Evolutionary conservation across 2,113 vertebrate genomes (phyloP).

Genomic region (Sterrhoptilus dennistouni): DNA sequence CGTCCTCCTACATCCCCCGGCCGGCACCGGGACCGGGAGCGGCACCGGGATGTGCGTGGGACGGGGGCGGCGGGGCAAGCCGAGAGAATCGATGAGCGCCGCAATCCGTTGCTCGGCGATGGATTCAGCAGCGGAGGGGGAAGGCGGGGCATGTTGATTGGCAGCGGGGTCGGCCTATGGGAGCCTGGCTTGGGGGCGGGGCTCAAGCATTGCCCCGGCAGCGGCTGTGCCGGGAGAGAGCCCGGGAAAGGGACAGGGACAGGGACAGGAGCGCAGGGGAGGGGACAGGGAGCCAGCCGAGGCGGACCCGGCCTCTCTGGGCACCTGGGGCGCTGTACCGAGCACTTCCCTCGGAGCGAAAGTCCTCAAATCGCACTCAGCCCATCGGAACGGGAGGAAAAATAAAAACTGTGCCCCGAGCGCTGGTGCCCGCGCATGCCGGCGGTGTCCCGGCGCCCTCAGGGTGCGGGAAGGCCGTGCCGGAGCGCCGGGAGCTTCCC

Average conservation of each 20-base stretch:
- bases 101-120: not conserved
- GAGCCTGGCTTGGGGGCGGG: rapidly evolving
- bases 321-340: too few relatives aligned
- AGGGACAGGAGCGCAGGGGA: too few relatives aligned
- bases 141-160: not conserved
- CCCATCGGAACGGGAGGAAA: not conserved
- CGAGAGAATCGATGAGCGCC: not conserved
- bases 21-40: not conserved
- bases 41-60: not conserved
- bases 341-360: not conserved
- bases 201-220: rapidly evolving
- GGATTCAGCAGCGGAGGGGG: not conserved
- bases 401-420: not conserved
- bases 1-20: not conserved
- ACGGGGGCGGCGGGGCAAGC: rapidly evolving
- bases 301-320: rapidly evolving
- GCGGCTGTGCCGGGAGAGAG: rapidly evolving
- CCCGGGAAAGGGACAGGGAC: rapidly evolving
- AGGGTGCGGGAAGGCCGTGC: too few relatives aligned
- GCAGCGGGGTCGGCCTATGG: not conserved
- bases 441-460: not conserved
- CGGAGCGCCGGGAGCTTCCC: not conserved
- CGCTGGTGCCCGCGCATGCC: rapidly evolving
- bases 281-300: rapidly evolving
- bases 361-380: not conserved